Evolutionary conservation across 2,888 invertebrate species (phyloP).

Genomic region (Drosophila bunnanda): DNA sequence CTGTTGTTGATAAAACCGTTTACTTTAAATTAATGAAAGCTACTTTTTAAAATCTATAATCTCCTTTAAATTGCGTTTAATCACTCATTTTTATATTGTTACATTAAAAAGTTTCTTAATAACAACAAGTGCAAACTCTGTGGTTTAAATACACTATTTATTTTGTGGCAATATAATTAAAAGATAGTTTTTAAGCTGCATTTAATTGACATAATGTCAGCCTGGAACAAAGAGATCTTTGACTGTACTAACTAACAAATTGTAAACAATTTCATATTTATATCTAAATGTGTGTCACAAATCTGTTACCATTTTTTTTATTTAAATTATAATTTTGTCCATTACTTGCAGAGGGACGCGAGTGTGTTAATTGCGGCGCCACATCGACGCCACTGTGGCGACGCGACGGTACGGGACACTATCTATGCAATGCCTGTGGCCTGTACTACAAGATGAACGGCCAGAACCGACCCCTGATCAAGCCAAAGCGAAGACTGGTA

Average conservation of each 20-base stretch:
- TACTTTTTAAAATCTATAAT: neutral
- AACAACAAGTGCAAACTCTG: no score
- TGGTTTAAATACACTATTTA: no score
- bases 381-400: constrained; percentile 98
- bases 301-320: neutral
- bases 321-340: neutral
- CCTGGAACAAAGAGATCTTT: neutral
- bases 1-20: no score
- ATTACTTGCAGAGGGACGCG: constrained; percentile 91
- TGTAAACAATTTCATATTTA: neutral
- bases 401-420: constrained; percentile 98
- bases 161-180: no score
- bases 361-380: constrained; percentile 99
- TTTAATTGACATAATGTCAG: no score
- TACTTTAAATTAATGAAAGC: no score
- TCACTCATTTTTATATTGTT: neutral
- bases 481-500: constrained; percentile 99
- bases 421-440: constrained; percentile 99
- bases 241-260: neutral
- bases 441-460: constrained; percentile 99
- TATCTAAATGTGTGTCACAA: neutral
- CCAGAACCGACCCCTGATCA: constrained; percentile 98
- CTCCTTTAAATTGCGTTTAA: neutral
- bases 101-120: no score
- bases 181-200: no score